Evolutionary conservation across 1,140 invertebrate genomes (phyloP).

Genomic region (Trypoxylus dichotomus): DNA sequence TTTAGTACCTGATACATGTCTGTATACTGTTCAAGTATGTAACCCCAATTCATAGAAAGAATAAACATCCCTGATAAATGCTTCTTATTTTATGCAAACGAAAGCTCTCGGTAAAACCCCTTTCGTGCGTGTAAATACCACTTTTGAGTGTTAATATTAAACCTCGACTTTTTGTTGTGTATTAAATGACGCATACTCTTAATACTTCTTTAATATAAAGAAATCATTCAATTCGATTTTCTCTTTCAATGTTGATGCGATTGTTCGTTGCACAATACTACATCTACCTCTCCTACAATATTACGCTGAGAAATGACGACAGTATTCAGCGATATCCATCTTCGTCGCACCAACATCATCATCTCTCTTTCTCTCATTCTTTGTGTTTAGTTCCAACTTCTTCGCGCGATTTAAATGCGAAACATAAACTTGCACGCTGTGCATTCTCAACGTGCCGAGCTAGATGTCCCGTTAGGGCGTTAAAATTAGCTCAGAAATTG

Average conservation of each 20-base stretch:
- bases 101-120: too few species aligned
- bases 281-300: not conserved
- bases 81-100: too few species aligned
- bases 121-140: too few species aligned
- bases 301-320: not conserved
- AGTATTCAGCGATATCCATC: not conserved
- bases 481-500: conserved; percentile 31
- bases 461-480: conserved; percentile 26
- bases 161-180: too few species aligned
- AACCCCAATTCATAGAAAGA: too few species aligned
- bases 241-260: not conserved
- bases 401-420: conserved; percentile 28
- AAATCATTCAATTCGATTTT: too few species aligned
- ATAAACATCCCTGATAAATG: too few species aligned
- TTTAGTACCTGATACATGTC: too few species aligned
- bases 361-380: not conserved
- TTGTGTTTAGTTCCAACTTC: not conserved
- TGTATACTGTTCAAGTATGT: too few species aligned
- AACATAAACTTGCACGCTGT: conserved; percentile 32
- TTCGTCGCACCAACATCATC: not conserved
- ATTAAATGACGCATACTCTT: too few species aligned
- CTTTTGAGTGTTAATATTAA: too few species aligned
- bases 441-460: conserved; percentile 30
- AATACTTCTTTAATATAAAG: too few species aligned
- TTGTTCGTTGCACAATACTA: not conserved